phyloP scores from a whole-genome alignment of 2,797 vertebrate species.

The Lophotriccus pileatus region DNA sequence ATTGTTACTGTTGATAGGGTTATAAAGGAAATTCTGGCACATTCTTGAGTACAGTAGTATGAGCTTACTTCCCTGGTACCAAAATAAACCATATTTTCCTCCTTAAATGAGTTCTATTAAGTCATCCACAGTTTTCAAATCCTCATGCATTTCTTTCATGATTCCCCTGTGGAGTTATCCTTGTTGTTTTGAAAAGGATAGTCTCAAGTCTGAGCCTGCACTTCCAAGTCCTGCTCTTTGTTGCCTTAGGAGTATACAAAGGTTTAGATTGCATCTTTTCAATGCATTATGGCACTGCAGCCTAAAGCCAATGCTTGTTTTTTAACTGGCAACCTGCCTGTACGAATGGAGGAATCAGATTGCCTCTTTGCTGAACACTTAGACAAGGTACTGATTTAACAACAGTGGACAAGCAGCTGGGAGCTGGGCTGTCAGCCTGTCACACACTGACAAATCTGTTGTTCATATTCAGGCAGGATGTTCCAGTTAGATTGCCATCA shows the following conservation, averaged over 20 bases:
- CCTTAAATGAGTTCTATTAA: slow-evolving; percentile 8
- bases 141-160: not conserved
- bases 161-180: slow-evolving; percentile 53
- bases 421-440: slow-evolving; percentile 94
- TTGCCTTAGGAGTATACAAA: slow-evolving; percentile 65
- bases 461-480: slow-evolving; percentile 89
- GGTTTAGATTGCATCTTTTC: slow-evolving; percentile 75
- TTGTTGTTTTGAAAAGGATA: slow-evolving; percentile 68
- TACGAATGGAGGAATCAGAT: slow-evolving; percentile 77
- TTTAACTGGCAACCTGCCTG: slow-evolving; percentile 79
- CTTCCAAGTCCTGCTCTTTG: slow-evolving; percentile 59
- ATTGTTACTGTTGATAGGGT: not conserved
- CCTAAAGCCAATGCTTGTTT: slow-evolving; percentile 78
- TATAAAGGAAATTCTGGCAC: not conserved
- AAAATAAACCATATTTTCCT: not conserved
- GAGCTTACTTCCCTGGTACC: not conserved
- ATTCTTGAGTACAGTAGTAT: not conserved
- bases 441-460: slow-evolving; percentile 95
- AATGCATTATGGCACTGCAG: slow-evolving; percentile 75
- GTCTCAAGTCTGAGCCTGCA: slow-evolving; percentile 54
- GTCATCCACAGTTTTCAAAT: slow-evolving; percentile 9
- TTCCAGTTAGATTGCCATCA: slow-evolving; percentile 75
- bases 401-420: slow-evolving; percentile 95
- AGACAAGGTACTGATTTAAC: slow-evolving; percentile 88
- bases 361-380: slow-evolving; percentile 81